Base-by-base conservation (phyloP, 2,113 vertebrate genomes). In the Phaethon lepturus region DNA sequence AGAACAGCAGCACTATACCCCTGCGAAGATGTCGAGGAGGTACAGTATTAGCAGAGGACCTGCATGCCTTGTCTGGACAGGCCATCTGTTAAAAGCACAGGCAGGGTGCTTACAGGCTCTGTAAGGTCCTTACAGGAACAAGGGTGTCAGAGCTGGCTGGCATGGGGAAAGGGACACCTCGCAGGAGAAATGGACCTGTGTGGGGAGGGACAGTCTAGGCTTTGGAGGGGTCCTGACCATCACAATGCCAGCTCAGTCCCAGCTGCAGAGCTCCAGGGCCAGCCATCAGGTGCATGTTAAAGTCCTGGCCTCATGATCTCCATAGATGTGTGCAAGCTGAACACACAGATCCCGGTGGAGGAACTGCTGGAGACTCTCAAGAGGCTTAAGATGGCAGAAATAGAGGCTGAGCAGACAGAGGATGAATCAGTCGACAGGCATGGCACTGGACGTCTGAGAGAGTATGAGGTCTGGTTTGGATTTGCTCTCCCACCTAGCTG, bases 291-390 rank as follows among this genome's bases (percentile, higher is more conserved):
- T 31, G 17, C 10, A 9, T 22, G 19, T 25, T 86, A 13, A 95
- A 29, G 3, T 58, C 35, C n/a, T 84, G 31, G 9, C 13, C 29
- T 75, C 6, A 0, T 71, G 38, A 1, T 88, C 15, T 68, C 23
- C 5, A 1, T 50, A 97, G 97, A 49, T 56, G 35, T 4, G 10
- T 2, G 33, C 82, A 94, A 71, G 49, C 8, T 62, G 24, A 94
- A 58, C 88, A 97, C 96, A 9, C 38, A 52, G 68, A 95, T 97
- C 56, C 93, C 15, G 0, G 93, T 97, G 79, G 90, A 93, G 15
- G 94, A 93, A 15, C 72, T 97, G 67, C 88, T 97, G 88, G 94
- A 97, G 33, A 4, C 64, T 47, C 85, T 97, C 64, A 97, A 97
- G 79, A 83, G 7, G 18, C 74, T 97, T 74, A 93, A 88, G 52